phyloP scores from a whole-genome alignment of 1,140 invertebrate genomes.

The Tetramorium parvispinum region DNA sequence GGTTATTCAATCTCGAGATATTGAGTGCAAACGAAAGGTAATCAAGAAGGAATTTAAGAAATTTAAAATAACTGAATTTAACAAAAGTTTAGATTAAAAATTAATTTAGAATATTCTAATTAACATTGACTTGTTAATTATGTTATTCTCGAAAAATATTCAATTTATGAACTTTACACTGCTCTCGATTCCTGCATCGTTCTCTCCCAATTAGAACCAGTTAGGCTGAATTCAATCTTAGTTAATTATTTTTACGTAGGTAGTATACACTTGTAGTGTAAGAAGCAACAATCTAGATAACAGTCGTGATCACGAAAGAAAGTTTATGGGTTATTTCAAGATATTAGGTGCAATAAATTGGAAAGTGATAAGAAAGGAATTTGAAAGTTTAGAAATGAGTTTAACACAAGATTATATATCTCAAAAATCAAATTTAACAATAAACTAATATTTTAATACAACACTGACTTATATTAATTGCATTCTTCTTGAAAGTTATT shows the following conservation, averaged over 20 bases:
- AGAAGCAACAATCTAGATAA: conserved; percentile 11
- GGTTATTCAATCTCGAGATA: no score
- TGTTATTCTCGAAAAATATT: no score
- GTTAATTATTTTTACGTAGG: conserved; percentile 57
- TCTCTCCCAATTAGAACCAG: no score
- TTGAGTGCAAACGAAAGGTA: no score
- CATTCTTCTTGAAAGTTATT: neutral
- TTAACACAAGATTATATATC: neutral
- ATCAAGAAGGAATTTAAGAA: no score
- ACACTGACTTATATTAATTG: neutral
- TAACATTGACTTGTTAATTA: no score
- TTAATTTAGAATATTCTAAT: no score
- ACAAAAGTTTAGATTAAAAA: no score
- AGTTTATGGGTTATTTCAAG: neutral
- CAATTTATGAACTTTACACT: no score
- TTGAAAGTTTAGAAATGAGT: neutral
- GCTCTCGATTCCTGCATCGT: no score
- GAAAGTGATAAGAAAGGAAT: neutral
- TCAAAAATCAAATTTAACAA: neutral
- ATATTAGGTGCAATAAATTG: neutral
- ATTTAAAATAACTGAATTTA: no score
- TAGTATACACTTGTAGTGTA: conserved; percentile 82
- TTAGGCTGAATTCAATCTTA: no score
- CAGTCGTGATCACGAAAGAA: neutral
- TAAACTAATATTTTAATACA: neutral